Percentiles rank a stretch among this genome's conserved stretches.
Conservation (phyloP, 1,140 invertebrate genomes). For the Drosophila ohnishii region DNA sequence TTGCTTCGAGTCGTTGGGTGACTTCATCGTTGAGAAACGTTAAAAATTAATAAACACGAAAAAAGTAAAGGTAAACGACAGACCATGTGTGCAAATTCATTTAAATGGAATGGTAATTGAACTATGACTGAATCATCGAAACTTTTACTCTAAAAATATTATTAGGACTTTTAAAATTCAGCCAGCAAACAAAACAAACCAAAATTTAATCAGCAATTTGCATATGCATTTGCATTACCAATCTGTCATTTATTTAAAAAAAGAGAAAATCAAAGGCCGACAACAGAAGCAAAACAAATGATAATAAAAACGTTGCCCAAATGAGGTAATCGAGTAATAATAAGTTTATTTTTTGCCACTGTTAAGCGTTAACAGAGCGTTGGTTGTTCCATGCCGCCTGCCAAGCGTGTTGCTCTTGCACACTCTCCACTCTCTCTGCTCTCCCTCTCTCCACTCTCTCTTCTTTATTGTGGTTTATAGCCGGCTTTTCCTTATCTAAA, state of each 20-base stretch:
- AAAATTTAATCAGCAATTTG: slow-evolving; percentile 19
- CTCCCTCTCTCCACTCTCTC: slow-evolving; percentile 3
- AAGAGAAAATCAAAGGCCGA: slow-evolving; percentile 26
- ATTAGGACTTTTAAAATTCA: slow-evolving; percentile 10
- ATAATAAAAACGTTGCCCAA: slow-evolving; percentile 68
- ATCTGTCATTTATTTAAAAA: slow-evolving; percentile 54
- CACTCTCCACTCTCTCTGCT: slow-evolving; percentile 21
- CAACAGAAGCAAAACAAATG: slow-evolving; percentile 51
- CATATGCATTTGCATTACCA: slow-evolving; percentile 58
- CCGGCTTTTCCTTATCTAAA: slow-evolving; percentile 75
- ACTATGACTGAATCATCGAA: slow-evolving; percentile 29
- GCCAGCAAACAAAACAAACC: slow-evolving; percentile 32
- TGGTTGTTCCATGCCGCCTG: slow-evolving; percentile 26
- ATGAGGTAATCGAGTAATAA: slow-evolving; percentile 83
- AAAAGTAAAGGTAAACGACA: slow-evolving; percentile 16
- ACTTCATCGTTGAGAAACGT: slow-evolving; percentile 40
- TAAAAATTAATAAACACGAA: slow-evolving; percentile 22
- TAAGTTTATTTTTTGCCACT: slow-evolving; percentile 71
- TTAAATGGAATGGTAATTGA: slow-evolving; percentile 22
- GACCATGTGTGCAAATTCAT: slow-evolving; percentile 29
- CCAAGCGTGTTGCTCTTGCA: slow-evolving; percentile 1
- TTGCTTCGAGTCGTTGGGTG: slow-evolving; percentile 26
- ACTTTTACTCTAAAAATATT: slow-evolving; percentile 12
- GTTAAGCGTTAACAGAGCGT: slow-evolving; percentile 49
- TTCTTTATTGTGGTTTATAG: slow-evolving; percentile 36